Base-by-base conservation (phyloP, 2,888 invertebrate species). In the Pseudoips prasinana region DNA sequence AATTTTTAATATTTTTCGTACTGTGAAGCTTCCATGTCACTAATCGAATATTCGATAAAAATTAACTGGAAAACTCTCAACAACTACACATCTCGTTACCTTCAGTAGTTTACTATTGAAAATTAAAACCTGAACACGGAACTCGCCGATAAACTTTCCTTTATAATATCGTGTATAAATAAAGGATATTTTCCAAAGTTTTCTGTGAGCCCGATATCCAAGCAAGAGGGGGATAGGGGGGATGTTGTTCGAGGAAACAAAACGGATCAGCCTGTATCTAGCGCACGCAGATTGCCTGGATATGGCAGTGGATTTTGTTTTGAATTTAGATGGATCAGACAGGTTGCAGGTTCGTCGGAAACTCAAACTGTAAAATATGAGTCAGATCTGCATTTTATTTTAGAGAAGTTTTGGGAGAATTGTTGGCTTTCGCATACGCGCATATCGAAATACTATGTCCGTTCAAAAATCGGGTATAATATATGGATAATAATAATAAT, bases 241-340 rank as follows among this genome's bases (percentile, higher is more conserved):
- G 22, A 33, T 19, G 30, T 45, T 46, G 52, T 58, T 64, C 56
- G 54, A 41, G 60, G 63, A 70, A 73, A 80, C 76, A 74, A 78
- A 82, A 78, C 66, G 77, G 78, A 80, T 82, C 79, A 76, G 69
- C 60, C 54, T 64, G 70, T 71, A 73, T 74, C 71, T 64, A 51
- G 51, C 60, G 62, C 59, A 60, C 50, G 36, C 49, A 53, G 33
- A 44, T 50, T 35, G 46, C 41, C 75, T 78, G 45, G 76, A 78
- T 66, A 46, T 47, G 67, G 33, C 43, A 33, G 35, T 42, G 51
- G 31, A 53, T 45, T 39, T 47, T 40, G 39, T 40, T 58, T 51
- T 39, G 50, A 50, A 54, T 50, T 48, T 49, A 37, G 34, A 39
- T 39, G 26, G 14, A 29, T 9, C 11, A 24, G 10, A 14, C 7